Percentiles rank a stretch among this genome's conserved stretches.
These are phyloP conservation scores for Atta colombica DNA, from an alignment of 1,140 invertebrate species.

Conservation along the genomic window DNA sequence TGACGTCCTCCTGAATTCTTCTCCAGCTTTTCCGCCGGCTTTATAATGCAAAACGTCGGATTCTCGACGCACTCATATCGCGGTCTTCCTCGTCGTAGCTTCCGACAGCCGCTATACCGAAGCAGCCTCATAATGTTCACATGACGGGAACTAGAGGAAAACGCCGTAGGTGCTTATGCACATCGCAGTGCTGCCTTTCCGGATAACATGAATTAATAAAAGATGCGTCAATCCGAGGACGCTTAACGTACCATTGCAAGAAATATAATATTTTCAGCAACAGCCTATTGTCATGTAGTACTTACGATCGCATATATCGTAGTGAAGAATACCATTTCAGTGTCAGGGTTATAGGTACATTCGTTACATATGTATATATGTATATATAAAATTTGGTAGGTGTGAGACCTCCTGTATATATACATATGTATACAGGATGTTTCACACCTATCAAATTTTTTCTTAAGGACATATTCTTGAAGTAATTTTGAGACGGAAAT, in stretches of 20 bases:
- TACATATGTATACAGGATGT: too few relatives aligned
- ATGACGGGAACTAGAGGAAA: constrained; percentile 52
- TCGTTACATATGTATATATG: background rate
- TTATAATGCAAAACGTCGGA: constrained; percentile 60
- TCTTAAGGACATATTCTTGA: too few relatives aligned
- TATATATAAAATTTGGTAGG: background rate
- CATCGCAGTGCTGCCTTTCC: constrained; percentile 16
- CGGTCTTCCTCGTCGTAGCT: constrained; percentile 50
- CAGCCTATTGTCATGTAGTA: background rate
- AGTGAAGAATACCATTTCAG: background rate
- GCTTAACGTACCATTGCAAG: constrained; percentile 10
- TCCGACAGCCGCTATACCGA: constrained; percentile 46
- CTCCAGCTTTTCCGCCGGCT: constrained; percentile 31
- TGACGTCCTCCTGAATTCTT: constrained; percentile 57
- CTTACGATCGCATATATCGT: background rate
- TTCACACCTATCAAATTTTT: too few relatives aligned
- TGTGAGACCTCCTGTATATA: too few relatives aligned
- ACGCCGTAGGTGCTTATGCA: constrained; percentile 23
- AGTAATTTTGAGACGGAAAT: too few relatives aligned
- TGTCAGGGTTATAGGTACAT: background rate
- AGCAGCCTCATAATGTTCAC: constrained; percentile 51
- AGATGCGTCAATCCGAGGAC: constrained; percentile 37
- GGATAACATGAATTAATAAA: constrained; percentile 55
- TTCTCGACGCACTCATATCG: constrained; percentile 58
- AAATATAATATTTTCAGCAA: constrained; percentile 14